A percentile compares a stretch with the other conserved stretches of the same genome.
These are phyloP conservation scores for Dendrolimus pini DNA, from an alignment of 2,888 invertebrate genomes.

Conservation along the genomic window DNA sequence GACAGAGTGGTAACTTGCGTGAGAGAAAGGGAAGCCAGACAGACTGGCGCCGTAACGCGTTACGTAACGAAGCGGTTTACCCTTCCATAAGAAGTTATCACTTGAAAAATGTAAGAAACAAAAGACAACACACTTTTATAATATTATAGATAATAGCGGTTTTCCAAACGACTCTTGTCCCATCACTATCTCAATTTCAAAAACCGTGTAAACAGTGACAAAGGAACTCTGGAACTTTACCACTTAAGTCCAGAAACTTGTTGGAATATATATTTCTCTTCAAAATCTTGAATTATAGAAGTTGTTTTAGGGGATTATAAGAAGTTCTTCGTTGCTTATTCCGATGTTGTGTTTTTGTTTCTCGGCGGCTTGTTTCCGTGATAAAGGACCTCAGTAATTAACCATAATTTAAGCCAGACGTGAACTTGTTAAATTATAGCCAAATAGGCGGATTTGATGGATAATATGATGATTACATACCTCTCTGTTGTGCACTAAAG, in stretches of 20 bases:
- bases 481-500: too few species aligned
- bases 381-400: background rate
- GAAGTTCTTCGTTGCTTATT: background rate
- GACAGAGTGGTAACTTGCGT: too few species aligned
- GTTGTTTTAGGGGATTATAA: background rate
- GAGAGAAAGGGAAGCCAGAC: too few species aligned
- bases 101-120: too few species aligned
- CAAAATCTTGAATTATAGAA: background rate
- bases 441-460: too few species aligned
- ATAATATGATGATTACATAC: too few species aligned
- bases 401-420: background rate
- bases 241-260: constrained; percentile 11
- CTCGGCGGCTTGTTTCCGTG: background rate
- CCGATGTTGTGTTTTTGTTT: background rate
- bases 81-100: too few species aligned
- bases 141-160: too few species aligned
- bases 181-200: background rate
- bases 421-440: too few species aligned
- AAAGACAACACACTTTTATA: too few species aligned
- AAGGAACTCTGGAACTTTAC: constrained; percentile 17
- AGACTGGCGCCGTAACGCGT: too few species aligned
- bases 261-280: background rate
- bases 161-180: background rate
- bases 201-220: constrained; percentile 6
- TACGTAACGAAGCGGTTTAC: too few species aligned